phyloP scores from a whole-genome alignment of 2,888 invertebrate genomes.

The Drosophila bunnanda region DNA sequence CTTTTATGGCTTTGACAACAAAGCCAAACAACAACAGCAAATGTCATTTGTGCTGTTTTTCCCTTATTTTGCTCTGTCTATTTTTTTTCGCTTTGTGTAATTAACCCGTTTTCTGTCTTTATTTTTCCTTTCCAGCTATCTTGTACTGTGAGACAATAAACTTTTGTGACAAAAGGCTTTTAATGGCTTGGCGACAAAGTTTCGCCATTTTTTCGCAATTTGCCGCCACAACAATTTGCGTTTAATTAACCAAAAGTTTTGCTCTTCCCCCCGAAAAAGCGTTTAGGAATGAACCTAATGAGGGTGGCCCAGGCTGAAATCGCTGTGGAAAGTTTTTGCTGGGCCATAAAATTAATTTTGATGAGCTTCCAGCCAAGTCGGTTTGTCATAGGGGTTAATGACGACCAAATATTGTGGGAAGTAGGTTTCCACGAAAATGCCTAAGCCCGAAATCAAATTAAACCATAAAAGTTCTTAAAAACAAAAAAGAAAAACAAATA shows the following conservation, averaged over 20 bases:
- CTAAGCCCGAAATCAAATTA: constrained; percentile 60
- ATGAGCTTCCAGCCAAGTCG: constrained; percentile 53
- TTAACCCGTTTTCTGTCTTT: constrained; percentile 67
- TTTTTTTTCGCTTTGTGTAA: constrained; percentile 50
- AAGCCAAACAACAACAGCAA: constrained; percentile 59
- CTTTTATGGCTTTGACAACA: constrained; percentile 74
- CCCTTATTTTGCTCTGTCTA: constrained; percentile 10
- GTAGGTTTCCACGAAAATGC: not conserved
- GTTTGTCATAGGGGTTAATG: constrained; percentile 33
- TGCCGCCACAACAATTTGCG: constrained; percentile 81
- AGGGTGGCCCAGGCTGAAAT: constrained; percentile 51
- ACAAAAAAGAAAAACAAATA: constrained; percentile 5
- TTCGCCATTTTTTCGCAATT: constrained; percentile 80
- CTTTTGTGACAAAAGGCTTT: constrained; percentile 61
- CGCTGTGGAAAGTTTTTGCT: constrained; percentile 77
- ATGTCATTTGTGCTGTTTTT: constrained; percentile 56
- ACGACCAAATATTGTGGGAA: constrained; percentile 20
- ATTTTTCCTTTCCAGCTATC: constrained; percentile 5
- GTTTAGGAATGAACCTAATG: constrained; percentile 72
- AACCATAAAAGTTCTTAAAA: constrained; percentile 54
- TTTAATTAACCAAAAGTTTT: constrained; percentile 76
- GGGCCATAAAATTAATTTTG: constrained; percentile 80
- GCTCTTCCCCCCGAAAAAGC: constrained; percentile 34
- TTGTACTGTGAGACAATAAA: constrained; percentile 72
- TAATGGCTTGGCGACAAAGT: constrained; percentile 74